These are phyloP conservation scores for Eulithis testata DNA, from an alignment of 2,888 invertebrate genomes.

Conservation along the genomic window DNA sequence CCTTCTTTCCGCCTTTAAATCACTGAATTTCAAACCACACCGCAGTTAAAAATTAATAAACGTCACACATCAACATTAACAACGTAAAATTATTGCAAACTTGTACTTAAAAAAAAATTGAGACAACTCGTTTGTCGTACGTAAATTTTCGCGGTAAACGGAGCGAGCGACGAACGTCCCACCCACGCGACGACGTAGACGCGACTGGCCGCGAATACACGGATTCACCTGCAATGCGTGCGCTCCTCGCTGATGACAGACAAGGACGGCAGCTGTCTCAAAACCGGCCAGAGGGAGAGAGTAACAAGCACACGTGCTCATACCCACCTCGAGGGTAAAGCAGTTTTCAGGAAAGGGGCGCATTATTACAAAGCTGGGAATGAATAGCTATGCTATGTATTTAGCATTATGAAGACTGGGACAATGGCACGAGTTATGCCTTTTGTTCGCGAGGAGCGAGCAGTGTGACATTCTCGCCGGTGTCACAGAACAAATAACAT, in stretches of 20 bases:
- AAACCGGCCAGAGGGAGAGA: constrained; percentile 52
- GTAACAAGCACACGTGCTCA: constrained; percentile 72
- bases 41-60: constrained; percentile 58
- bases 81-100: constrained; percentile 42
- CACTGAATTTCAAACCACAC: constrained; percentile 61
- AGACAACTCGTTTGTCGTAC: constrained; percentile 44
- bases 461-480: constrained; percentile 57
- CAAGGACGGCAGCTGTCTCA: constrained; percentile 49
- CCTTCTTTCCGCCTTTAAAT: constrained; percentile 42
- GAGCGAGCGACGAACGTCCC: constrained; percentile 55
- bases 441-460: constrained; percentile 61
- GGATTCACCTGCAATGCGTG: constrained; percentile 81
- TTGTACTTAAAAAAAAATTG: constrained; percentile 33
- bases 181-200: constrained; percentile 63
- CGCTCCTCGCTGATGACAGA: constrained; percentile 69
- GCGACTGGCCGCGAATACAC: constrained; percentile 60
- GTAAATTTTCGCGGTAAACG: constrained; percentile 81
- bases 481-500: constrained; percentile 5
- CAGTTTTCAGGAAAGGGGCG: constrained; percentile 75
- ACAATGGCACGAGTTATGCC: constrained; percentile 67
- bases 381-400: constrained; percentile 68
- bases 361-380: constrained; percentile 72
- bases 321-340: constrained; percentile 64
- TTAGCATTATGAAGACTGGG: constrained; percentile 69
- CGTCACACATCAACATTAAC: constrained; percentile 63